Base-by-base conservation (phyloP, 92 coral and sea anemone genomes). In the Zoanthus solanderi region DNA sequence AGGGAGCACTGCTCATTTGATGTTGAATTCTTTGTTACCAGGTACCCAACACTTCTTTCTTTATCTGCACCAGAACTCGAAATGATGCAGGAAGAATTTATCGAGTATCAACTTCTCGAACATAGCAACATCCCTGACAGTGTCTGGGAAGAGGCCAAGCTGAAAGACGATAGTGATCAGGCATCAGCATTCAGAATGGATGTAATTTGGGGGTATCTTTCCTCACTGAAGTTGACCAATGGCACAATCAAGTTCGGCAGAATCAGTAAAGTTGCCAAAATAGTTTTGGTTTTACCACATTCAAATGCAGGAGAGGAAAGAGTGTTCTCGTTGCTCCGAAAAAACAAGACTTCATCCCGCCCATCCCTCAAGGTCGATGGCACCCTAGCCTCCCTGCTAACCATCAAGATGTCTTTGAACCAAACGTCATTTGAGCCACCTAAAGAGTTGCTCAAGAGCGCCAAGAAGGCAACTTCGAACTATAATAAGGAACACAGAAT, bases 1-100 rank as follows among this genome's bases (percentile, higher is more conserved):
- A 84, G 78, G 54, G 89, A 89, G 32, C 60, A 47, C 76, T 85
- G 84, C 31, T 63, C 76, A 7, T 68, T 90, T 90, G 92, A 85
- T 84, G 90, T 85, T 50, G 80, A 90, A 72, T 85, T 84, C 82
- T 90, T 85, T 61, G 57, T 90, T 72, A 76, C 31, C 72, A 84
- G 71, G 31, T 90, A 90, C 60, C 81, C 76, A 60, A 29, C 84
- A 87, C 30, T 87, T 78, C 85, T 78, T 56, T 66, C 84, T 61
- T 63, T 78, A 76, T 42, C 76, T 76, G 78, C 63, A 5, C 1
- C 48, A 58, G 42, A 63, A 75, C 76, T 15, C 45, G 15, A 60
- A 57, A 63, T 86, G 68, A 72, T 57, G 71, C 90, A 77, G 57
- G 86, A 84, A 52, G n/a, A 71, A 52, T 58, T 69, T 84, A 37